A percentile compares a stretch with the other conserved stretches of the same genome.
Evolutionary conservation across 2,888 invertebrate species (phyloP).

Genomic region (Xanthostigma xanthostigma): DNA sequence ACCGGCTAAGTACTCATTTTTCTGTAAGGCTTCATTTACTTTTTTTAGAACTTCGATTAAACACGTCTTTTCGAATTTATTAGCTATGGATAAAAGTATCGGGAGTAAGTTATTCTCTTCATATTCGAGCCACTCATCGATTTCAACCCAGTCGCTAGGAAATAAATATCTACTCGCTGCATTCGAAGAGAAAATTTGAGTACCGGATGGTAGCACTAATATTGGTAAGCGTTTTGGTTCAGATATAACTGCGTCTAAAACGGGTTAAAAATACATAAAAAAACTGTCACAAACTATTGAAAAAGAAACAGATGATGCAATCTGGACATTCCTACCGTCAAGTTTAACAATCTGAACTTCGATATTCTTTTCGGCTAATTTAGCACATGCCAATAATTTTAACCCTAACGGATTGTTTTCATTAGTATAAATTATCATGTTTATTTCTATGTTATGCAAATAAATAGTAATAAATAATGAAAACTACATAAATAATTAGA

Average conservation of each 20-base stretch:
- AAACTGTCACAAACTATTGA: constrained; percentile 2
- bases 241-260: constrained; percentile 31
- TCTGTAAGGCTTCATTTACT: constrained; percentile 36
- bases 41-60: constrained; percentile 39
- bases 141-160: constrained; percentile 27
- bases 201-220: constrained; percentile 43
- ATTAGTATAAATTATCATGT: constrained; percentile 60
- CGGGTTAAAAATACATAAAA: not conserved
- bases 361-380: constrained; percentile 42
- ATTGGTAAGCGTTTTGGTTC: constrained; percentile 48
- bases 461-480: too few relatives aligned
- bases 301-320: constrained; percentile 5
- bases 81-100: constrained; percentile 33
- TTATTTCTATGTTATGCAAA: constrained; percentile 18
- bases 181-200: constrained; percentile 54
- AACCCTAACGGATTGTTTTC: constrained; percentile 62
- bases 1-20: constrained; percentile 41
- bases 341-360: constrained; percentile 40
- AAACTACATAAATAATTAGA: too few relatives aligned
- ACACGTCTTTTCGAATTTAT: constrained; percentile 39
- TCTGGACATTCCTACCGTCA: constrained; percentile 35
- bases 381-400: constrained; percentile 55
- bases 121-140: constrained; percentile 48
- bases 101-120: constrained; percentile 45
- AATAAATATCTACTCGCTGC: constrained; percentile 52